phyloP scores from a whole-genome alignment of 1,140 invertebrate genomes.

The roundworm (Caenorhabditis elegans) region DNA sequence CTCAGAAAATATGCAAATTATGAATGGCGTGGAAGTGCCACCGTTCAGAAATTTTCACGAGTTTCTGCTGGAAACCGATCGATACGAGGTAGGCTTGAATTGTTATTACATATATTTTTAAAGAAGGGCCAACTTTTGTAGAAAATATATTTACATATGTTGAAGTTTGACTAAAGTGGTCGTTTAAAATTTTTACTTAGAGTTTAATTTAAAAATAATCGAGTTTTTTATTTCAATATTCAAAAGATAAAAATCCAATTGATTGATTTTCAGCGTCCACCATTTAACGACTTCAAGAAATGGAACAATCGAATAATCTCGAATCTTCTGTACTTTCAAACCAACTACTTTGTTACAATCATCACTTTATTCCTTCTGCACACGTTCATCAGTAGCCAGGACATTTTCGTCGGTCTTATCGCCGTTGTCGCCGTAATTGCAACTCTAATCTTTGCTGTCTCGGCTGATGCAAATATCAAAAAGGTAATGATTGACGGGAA shows the following conservation, averaged over 20 bases:
- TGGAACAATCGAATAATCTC: conserved; percentile 46
- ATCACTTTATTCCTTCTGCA: neutral
- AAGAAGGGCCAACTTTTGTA: no score
- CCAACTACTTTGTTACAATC: conserved; percentile 38
- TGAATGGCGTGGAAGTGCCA: conserved; percentile 39
- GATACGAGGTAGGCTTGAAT: conserved; percentile 46
- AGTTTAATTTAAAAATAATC: no score
- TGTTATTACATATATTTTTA: no score
- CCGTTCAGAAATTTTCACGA: conserved; percentile 38
- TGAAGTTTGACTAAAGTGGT: no score
- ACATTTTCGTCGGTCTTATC: conserved; percentile 5
- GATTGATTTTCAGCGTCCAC: conserved; percentile 23
- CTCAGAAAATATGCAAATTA: neutral
- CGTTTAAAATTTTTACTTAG: no score
- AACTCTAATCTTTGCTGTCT: conserved; percentile 9
- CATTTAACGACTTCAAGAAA: conserved; percentile 30
- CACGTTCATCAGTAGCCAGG: conserved; percentile 28
- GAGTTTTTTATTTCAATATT: no score
- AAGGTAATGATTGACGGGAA: neutral
- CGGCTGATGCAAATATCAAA: conserved; percentile 15
- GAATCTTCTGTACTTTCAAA: conserved; percentile 46
- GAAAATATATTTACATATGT: no score
- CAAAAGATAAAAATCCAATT: no score
- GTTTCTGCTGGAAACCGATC: conserved; percentile 26
- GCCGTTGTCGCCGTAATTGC: neutral